phyloP scores from a whole-genome alignment of 2,113 vertebrate species.

The Brachyhypopomus occidentalis region DNA sequence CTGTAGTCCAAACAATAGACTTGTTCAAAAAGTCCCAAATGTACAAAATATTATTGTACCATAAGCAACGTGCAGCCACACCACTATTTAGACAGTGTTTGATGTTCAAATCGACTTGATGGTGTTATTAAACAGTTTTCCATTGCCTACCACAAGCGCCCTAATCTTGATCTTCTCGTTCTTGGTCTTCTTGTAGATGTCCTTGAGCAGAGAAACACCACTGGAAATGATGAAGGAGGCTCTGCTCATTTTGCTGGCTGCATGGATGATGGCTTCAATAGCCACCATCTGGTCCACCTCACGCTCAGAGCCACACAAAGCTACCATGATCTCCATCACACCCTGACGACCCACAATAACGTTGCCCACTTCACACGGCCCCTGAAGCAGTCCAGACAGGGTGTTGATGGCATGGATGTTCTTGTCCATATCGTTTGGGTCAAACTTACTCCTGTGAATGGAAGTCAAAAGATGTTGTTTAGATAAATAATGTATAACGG shows the following conservation, averaged over 20 bases:
- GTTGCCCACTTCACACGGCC: constrained; percentile 93
- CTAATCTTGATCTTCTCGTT: constrained; percentile 98
- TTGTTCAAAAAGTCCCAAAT: too few relatives aligned
- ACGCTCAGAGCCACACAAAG: constrained; percentile 87
- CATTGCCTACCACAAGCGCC: constrained; percentile 86
- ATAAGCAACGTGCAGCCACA: too few relatives aligned
- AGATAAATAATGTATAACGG: not conserved
- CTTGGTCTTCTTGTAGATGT: constrained; percentile 96
- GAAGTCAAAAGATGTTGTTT: not conserved
- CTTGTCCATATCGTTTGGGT: constrained; percentile 95
- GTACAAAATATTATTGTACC: too few relatives aligned
- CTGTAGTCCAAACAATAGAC: too few relatives aligned
- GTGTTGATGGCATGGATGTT: constrained; percentile 92
- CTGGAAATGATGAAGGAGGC: constrained; percentile 97
- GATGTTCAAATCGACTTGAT: not conserved
- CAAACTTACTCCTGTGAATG: constrained; percentile 84
- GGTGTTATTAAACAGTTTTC: not conserved
- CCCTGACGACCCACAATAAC: constrained; percentile 86
- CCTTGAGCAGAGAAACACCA: constrained; percentile 87
- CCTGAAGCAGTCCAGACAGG: constrained; percentile 92
- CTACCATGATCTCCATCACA: constrained; percentile 99
- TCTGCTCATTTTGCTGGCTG: constrained; percentile 92
- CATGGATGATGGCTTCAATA: constrained; percentile 91
- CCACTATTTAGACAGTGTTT: not conserved
- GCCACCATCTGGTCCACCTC: constrained; percentile 96